A percentile compares a stretch with the other conserved stretches of the same genome.
These are phyloP conservation scores for Diaphora mendica DNA, from an alignment of 2,888 invertebrate genomes.

Conservation along the genomic window DNA sequence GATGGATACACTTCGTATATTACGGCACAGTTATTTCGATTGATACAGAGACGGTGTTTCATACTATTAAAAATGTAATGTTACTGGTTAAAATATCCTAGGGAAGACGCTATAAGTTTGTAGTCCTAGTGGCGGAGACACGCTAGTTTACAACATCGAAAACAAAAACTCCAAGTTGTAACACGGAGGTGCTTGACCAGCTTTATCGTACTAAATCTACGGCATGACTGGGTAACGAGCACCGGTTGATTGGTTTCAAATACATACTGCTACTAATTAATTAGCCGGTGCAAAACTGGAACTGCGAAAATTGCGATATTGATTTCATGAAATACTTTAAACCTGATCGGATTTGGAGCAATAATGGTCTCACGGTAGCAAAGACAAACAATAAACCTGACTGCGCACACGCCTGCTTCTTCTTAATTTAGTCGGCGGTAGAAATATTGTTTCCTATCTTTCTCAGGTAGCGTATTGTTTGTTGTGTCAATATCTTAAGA, in stretches of 20 bases:
- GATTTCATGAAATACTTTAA: background rate
- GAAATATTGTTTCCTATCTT: background rate
- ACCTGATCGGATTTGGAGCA: background rate
- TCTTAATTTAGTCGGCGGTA: background rate
- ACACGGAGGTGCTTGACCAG: background rate
- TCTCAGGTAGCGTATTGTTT: background rate
- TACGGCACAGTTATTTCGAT: background rate
- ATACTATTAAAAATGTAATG: too few species aligned
- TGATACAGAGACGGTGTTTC: too few species aligned
- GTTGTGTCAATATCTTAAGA: background rate
- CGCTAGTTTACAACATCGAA: constrained; percentile 5
- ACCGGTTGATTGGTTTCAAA: constrained; percentile 23
- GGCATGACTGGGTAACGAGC: constrained; percentile 23
- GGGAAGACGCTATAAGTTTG: background rate
- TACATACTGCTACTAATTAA: constrained; percentile 15
- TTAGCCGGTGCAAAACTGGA: constrained; percentile 10
- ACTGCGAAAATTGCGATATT: background rate
- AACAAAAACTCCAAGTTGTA: constrained; percentile 22
- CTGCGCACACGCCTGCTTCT: too few species aligned
- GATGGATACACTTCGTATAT: too few species aligned
- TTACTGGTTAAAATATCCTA: background rate
- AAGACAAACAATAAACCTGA: background rate
- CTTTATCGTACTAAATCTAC: constrained; percentile 28
- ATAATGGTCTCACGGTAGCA: background rate
- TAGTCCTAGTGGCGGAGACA: background rate